A percentile compares a stretch with the other conserved stretches of the same genome.
Evolutionary conservation across 2,113 vertebrate species (phyloP).

Genomic region (Hydrolagus affinis): DNA sequence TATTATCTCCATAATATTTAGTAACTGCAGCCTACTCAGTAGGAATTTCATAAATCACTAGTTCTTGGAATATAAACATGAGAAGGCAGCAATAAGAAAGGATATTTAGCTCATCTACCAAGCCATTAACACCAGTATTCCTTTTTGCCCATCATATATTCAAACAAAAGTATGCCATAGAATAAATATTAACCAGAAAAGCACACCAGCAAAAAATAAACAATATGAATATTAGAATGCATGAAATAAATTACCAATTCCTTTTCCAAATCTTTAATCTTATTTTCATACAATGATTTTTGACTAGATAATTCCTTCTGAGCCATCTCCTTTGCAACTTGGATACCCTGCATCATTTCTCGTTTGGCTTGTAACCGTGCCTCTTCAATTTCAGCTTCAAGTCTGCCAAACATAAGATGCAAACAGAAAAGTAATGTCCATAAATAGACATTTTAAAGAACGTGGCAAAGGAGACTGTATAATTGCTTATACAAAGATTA

Average conservation of each 20-base stretch:
- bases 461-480: too few species aligned
- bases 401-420: slow-evolving; percentile 48
- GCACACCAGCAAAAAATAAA: neutral
- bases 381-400: slow-evolving; percentile 84
- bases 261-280: slow-evolving; percentile 67
- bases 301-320: slow-evolving; percentile 76
- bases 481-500: too few species aligned
- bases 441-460: too few species aligned
- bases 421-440: neutral
- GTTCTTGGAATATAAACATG: neutral
- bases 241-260: slow-evolving; percentile 62
- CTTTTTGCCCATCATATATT: neutral
- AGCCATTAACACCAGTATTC: neutral
- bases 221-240: neutral
- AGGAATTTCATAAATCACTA: neutral
- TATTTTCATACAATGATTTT: slow-evolving; percentile 68
- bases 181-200: too few species aligned
- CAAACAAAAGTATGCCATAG: too few species aligned
- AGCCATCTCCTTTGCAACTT: slow-evolving; percentile 83
- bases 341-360: slow-evolving; percentile 90
- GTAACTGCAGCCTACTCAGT: neutral
- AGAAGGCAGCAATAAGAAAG: neutral
- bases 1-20: neutral
- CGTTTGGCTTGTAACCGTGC: slow-evolving; percentile 79
- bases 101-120: neutral